Evolutionary conservation across 2,888 invertebrate species (phyloP).

Genomic region (Xestoiulus laeticollis): DNA sequence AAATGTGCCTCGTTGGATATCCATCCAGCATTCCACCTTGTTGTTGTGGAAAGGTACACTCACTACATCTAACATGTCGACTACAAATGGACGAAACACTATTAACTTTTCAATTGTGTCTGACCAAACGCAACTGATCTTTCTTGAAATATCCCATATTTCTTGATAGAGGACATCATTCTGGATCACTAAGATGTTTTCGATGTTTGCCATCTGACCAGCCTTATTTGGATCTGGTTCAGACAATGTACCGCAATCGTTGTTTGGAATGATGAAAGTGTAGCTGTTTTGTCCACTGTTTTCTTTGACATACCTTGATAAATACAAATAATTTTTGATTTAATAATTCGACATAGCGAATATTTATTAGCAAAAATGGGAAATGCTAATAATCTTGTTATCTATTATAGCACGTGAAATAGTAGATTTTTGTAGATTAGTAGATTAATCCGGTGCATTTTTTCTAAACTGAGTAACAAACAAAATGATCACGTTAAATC

Average conservation of each 20-base stretch:
- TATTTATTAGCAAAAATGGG: neutral
- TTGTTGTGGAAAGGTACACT: constrained; percentile 72
- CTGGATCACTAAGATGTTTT: constrained; percentile 60
- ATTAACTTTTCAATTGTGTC: constrained; percentile 60
- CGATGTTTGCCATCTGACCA: constrained; percentile 56
- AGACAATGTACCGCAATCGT: constrained; percentile 59
- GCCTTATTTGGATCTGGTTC: constrained; percentile 54
- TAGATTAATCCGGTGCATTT: too few species aligned
- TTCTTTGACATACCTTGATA: constrained; percentile 59
- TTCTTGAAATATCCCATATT: constrained; percentile 73
- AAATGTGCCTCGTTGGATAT: constrained; percentile 75
- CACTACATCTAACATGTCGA: constrained; percentile 75
- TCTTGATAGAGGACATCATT: constrained; percentile 60
- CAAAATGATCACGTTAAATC: too few species aligned
- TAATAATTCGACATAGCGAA: neutral
- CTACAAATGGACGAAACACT: constrained; percentile 72
- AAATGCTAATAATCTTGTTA: too few species aligned
- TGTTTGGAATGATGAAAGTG: constrained; percentile 59
- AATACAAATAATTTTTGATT: neutral
- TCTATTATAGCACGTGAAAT: too few species aligned
- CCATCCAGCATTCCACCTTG: constrained; percentile 78
- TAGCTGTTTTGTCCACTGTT: constrained; percentile 57
- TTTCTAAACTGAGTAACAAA: too few species aligned
- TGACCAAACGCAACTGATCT: constrained; percentile 68
- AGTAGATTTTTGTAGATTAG: too few species aligned